These are phyloP conservation scores for Brachionus manjavacas DNA, from an alignment of 1,140 invertebrate genomes.

Conservation along the genomic window DNA sequence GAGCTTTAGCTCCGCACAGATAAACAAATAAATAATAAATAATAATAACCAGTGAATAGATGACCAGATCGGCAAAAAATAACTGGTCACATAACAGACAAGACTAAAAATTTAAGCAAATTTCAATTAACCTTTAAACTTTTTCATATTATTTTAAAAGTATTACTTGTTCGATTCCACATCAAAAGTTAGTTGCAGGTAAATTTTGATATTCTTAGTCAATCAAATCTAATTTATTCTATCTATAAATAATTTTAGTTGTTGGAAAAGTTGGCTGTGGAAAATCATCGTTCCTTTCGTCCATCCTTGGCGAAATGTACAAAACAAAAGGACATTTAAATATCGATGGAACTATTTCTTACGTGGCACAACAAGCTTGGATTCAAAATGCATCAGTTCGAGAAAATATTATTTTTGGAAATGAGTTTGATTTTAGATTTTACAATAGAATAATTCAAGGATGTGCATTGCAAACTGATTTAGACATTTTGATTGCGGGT, in stretches of 20 bases:
- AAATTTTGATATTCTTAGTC: background rate
- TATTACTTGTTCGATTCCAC: background rate
- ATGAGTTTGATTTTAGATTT: conserved; percentile 57
- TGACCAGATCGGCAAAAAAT: too few species aligned
- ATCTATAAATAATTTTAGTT: conserved; percentile 59
- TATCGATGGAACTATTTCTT: conserved; percentile 68
- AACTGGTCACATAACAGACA: too few species aligned
- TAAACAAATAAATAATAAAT: too few species aligned
- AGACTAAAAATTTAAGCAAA: too few species aligned
- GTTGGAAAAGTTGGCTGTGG: conserved; percentile 82
- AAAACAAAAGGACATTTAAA: conserved; percentile 71
- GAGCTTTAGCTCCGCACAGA: too few species aligned
- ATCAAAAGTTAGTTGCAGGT: background rate
- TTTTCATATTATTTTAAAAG: background rate
- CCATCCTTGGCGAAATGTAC: conserved; percentile 82
- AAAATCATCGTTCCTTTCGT: conserved; percentile 81
- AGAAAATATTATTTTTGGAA: conserved; percentile 68
- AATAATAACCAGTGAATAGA: too few species aligned
- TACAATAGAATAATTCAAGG: conserved; percentile 58
- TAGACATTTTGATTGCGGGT: conserved; percentile 13
- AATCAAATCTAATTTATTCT: background rate
- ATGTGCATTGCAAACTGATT: conserved; percentile 55
- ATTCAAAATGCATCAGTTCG: conserved; percentile 65
- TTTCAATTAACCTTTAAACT: too few species aligned
- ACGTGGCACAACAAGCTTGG: conserved; percentile 67